These are phyloP conservation scores for Marisa cornuarietis DNA, from an alignment of 1,140 invertebrate species.

Conservation along the genomic window DNA sequence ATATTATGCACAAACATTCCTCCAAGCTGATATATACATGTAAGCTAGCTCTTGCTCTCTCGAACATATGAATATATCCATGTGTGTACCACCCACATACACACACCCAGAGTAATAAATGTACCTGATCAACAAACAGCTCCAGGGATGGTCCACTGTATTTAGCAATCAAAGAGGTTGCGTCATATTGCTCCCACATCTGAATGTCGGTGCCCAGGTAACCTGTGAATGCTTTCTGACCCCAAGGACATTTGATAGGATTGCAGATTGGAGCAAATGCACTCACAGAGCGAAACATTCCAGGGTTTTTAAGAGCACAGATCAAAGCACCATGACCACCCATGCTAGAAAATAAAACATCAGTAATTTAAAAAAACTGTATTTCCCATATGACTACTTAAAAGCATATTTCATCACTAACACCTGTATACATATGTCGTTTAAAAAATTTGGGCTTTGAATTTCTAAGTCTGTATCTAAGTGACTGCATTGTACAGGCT, in stretches of 20 bases:
- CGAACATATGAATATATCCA: too few relatives aligned
- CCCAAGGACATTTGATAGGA: conserved; percentile 86
- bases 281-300: conserved; percentile 87
- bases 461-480: too few relatives aligned
- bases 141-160: conserved; percentile 85
- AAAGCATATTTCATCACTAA: too few relatives aligned
- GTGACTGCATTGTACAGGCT: too few relatives aligned
- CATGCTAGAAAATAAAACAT: conserved; percentile 77
- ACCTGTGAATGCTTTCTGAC: conserved; percentile 81
- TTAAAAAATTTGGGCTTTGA: too few relatives aligned
- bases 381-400: too few relatives aligned
- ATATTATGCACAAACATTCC: too few relatives aligned
- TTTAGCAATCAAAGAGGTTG: conserved; percentile 81
- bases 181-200: conserved; percentile 88
- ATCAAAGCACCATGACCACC: conserved; percentile 96
- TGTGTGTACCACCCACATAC: too few relatives aligned
- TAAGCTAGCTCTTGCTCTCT: too few relatives aligned
- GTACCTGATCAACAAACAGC: conserved; percentile 91
- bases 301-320: conserved; percentile 91
- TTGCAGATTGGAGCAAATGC: conserved; percentile 98
- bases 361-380: too few relatives aligned
- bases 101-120: background rate
- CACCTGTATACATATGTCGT: too few relatives aligned
- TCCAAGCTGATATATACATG: too few relatives aligned
- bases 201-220: conserved; percentile 80